Evolutionary conservation across 2,888 invertebrate species (phyloP), one percentile per base, ranked within the genome.

Genomic region (Rotaria macrura): DNA sequence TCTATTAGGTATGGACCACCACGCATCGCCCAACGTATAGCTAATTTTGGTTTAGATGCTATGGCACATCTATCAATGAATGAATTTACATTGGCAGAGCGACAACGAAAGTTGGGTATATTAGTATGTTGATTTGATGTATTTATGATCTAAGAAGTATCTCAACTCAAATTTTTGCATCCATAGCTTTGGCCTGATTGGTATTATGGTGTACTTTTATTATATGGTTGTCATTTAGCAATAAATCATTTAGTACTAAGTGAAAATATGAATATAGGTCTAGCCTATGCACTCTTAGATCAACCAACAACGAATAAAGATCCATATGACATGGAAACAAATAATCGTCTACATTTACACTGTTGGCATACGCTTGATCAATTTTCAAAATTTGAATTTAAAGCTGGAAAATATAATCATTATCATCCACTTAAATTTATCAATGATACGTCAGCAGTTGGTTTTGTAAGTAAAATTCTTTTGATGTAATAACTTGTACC

Each of bases 381-480:
- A 49, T 86, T 86, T 72, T 86, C 86, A 40, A 86, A 86, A 84
- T 86, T 84, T 79, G 34, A 47, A n/a, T 86, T 86, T 25, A 86
- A 86, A 83, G 86, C 57, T 29, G 86, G 86, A n/a, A 20, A 43
- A 25, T 79, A 79, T 43, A 79, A 79, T 79, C 79, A 12, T 79
- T n/a, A 43, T 3, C 10, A 79, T 43, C 43, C 79, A 1, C 17
- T 12, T n/a, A 43, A 43, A 79, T 43, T 79, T 10, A 79, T 79
- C 1, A 79, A 25, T 9, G 79, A 79, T 43, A 43, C 79, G 43
- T 43, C 43, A 14, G 43, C 79, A 34, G 4, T 9, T 65, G 65
- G 65, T 34, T 65, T 7, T 20, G 65, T 65, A 65, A 29, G 65
- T 65, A 25, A 7, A 25, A 9, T 54, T 54, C 25, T 54, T 25